A percentile compares a stretch with the other conserved stretches of the same genome.
These are phyloP conservation scores for Papilio machaon DNA, from an alignment of 1,140 invertebrate species.

Conservation along the genomic window DNA sequence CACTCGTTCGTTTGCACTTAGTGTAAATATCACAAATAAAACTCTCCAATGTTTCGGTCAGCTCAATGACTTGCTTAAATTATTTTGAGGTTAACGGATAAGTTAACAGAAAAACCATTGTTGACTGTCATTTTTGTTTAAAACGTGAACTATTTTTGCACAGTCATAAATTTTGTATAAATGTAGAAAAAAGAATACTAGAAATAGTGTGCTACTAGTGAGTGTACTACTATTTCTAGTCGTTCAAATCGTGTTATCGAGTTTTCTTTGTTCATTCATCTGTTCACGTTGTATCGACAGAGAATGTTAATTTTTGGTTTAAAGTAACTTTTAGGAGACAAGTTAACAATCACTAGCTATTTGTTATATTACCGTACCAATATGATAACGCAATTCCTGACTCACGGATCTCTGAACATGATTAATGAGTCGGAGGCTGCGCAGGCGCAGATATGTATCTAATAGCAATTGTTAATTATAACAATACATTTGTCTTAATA, in stretches of 20 bases:
- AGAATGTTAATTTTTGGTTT: constrained; percentile 68
- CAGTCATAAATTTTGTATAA: neutral
- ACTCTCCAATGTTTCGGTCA: constrained; percentile 4
- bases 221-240: neutral
- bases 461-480: constrained; percentile 48
- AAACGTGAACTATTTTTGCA: neutral
- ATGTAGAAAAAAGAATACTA: neutral
- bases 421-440: constrained; percentile 55
- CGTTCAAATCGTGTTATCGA: constrained; percentile 66
- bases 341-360: too few relatives aligned
- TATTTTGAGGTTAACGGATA: neutral
- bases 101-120: neutral
- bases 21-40: neutral
- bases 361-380: too few relatives aligned
- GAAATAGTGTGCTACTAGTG: too few relatives aligned
- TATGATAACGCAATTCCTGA: constrained; percentile 22
- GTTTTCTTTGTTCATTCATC: constrained; percentile 67
- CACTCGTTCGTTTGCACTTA: constrained; percentile 59
- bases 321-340: too few relatives aligned
- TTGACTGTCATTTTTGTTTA: neutral
- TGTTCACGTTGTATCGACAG: constrained; percentile 64
- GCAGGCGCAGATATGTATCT: constrained; percentile 18
- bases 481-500: constrained; percentile 29
- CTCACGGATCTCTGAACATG: constrained; percentile 54
- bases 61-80: neutral